Evolutionary conservation across 1,140 invertebrate species (phyloP), one percentile per base, ranked within the genome.

Genomic region (Zaprionus lachaisei): DNA sequence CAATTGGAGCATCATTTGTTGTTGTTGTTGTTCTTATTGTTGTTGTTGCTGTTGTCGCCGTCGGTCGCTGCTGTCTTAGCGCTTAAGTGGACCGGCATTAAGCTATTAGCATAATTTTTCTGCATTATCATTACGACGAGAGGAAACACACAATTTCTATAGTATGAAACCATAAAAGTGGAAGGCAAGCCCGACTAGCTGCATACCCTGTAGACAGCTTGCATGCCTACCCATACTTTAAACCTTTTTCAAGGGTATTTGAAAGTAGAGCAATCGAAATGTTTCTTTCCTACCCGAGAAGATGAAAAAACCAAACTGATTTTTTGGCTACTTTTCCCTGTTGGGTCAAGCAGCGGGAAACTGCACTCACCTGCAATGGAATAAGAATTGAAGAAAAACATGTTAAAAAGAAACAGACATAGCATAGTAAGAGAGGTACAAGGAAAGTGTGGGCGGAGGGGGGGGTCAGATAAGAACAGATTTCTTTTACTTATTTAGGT

Each of bases 21-120:
- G 41, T 54, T 37, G 24, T 24, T 41, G 26, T 41, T 54, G 22
- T 51, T 37, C 34, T 54, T 37, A 20, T 24, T 41, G 26, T 41
- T 62, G 26, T 44, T 65, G 38, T 37, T 47, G 14, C 11, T 51
- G 55, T 41, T 49, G 28, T 17, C 24, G 56, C 51, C 54, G 24
- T 63, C 66, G 67, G 83, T 60, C 81, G 28, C 71, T 77, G 77
- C 77, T 87, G 72, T 87, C 72, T 82, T 87, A 83, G 67, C 83
- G 63, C 77, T 80, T 83, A 87, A 86, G 83, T 87, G 80, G 80
- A 67, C 86, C 79, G 83, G 80, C 77, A 87, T 87, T 87, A 87
- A 87, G 84, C 84, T 89, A 89, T 87, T 87, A 89, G 84, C 84
- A 89, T 87, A 89, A 87, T 87, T 84, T 84, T 76, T 89, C 74